Evolutionary conservation across 2,888 invertebrate species (phyloP).

Genomic region (Rhopalosiphum nymphaeae): DNA sequence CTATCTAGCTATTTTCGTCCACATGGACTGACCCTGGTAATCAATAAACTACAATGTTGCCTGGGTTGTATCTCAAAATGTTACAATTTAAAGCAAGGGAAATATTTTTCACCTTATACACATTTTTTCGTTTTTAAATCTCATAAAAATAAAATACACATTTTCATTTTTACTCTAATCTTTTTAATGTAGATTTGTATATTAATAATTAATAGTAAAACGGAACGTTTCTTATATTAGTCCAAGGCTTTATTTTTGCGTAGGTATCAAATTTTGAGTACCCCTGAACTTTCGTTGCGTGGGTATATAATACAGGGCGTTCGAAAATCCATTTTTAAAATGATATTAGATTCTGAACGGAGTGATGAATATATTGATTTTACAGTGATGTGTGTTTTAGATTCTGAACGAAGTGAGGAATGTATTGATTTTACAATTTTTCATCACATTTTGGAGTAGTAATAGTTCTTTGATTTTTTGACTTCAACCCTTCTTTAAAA

Average conservation of each 20-base stretch:
- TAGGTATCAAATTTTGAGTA: slow-evolving; percentile 30
- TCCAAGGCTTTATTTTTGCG: not conserved
- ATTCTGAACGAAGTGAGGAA: too few species aligned
- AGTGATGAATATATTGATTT: too few species aligned
- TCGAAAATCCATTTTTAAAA: not conserved
- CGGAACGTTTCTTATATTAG: not conserved
- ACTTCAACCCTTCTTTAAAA: too few species aligned
- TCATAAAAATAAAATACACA: not conserved
- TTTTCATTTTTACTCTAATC: not conserved
- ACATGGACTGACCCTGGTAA: slow-evolving; percentile 51
- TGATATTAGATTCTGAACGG: too few species aligned
- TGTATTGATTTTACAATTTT: too few species aligned
- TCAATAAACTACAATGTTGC: slow-evolving; percentile 52
- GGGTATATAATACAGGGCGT: slow-evolving; percentile 13
- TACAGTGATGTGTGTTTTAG: too few species aligned
- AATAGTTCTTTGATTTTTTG: too few species aligned
- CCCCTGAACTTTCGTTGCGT: slow-evolving; percentile 1
- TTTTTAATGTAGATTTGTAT: not conserved
- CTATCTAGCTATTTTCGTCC: slow-evolving; percentile 58
- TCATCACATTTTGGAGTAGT: too few species aligned
- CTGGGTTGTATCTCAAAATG: slow-evolving; percentile 18
- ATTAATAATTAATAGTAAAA: slow-evolving; percentile 10
- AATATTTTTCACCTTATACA: not conserved
- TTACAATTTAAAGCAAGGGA: not conserved
- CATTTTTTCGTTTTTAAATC: not conserved